phyloP scores from a whole-genome alignment of 92 coral and sea anemone genomes.

The Paragorgia papillata region DNA sequence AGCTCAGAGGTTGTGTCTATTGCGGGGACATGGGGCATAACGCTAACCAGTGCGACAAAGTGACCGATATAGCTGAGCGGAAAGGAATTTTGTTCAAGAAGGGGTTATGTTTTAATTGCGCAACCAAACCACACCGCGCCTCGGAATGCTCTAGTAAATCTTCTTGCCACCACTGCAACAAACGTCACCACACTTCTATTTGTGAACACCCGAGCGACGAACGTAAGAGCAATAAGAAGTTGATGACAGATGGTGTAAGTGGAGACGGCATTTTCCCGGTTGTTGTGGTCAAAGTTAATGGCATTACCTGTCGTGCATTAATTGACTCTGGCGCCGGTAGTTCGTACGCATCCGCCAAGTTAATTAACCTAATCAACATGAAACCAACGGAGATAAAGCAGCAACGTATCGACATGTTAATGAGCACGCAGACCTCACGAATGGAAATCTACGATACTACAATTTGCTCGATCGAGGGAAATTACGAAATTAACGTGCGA shows the following conservation, averaged over 20 bases:
- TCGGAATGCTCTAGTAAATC: constrained; percentile 8
- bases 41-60: neutral
- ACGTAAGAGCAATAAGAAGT: neutral
- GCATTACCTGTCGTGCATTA: neutral
- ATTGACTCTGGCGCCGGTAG: constrained; percentile 37
- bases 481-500: neutral
- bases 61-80: neutral
- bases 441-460: constrained; percentile 26
- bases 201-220: constrained; percentile 1
- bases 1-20: neutral
- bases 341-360: constrained; percentile 20
- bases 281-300: neutral
- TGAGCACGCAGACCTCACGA: constrained; percentile 6
- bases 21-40: neutral
- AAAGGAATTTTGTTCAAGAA: constrained; percentile 6
- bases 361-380: constrained; percentile 11
- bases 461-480: constrained; percentile 14
- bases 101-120: constrained; percentile 27
- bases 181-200: constrained; percentile 31
- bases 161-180: constrained; percentile 1
- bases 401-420: constrained; percentile 18
- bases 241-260: neutral
- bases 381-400: constrained; percentile 13
- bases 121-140: constrained; percentile 9
- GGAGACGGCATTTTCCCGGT: constrained; percentile 4